Evolutionary conservation across 2,888 invertebrate species (phyloP), one percentile per base, ranked within the genome.

Genomic region (Spialia ferax): DNA sequence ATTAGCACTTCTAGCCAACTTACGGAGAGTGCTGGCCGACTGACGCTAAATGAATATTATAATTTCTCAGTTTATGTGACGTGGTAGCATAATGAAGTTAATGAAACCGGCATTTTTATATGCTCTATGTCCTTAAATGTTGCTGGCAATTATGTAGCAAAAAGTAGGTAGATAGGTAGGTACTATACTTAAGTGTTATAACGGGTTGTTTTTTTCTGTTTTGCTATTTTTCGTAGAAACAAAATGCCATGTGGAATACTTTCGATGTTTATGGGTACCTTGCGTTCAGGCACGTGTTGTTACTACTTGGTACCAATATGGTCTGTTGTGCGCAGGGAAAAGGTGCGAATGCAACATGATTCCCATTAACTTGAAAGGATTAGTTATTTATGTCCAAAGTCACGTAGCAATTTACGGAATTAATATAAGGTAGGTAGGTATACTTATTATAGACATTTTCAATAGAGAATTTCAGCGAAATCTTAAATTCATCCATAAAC

Each of bases 1-100:
- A 77, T 80, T 77, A 70, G 74, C 65, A 70, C 72, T 72, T 70
- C 60, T 69, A 56, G 57, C 0, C 23, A 18, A 52, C 26, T 26
- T 54, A 55, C 23, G 3, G 63, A 54, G 8, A 11, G 7, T 11
- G 6, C 35, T 15, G 11, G 6, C 35, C 22, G 11, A 38, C 15
- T 26, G 26, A 48, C 22, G 48, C 11, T 22, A 50, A 50, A 50
- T 50, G 7, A 50, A 50, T 50, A 50, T 50, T 50, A 50, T 23
- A 22, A 50, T 22, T 13, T 50, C 42, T 18, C 45, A 45, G 45
- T 45, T 45, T 45, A 18, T 50, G 18, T 23, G 50, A 50, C 50
- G 23, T 23, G 13, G 11, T 6, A 23, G 50, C 45, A 50, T 50
- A 50, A 18, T 22, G 22, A 6, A 23, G 13, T 20, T 23, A 50